Conservation (phyloP, 2,797 vertebrate species). For the Enteromius afrohamiltoni region DNA sequence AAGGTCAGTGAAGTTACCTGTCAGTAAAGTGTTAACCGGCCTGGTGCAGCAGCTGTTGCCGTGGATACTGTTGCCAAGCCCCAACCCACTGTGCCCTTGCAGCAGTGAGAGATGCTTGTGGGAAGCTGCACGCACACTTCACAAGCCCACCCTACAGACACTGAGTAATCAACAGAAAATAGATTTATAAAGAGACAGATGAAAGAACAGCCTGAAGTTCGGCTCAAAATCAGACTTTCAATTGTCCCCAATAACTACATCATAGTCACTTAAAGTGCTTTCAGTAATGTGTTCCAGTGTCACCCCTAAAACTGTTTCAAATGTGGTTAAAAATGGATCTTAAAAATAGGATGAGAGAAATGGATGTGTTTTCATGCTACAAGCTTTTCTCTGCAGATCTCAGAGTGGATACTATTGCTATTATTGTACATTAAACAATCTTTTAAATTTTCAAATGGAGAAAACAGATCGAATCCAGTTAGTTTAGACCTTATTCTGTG, state of each 20-base stretch:
- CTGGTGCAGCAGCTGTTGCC: conserved; percentile 68
- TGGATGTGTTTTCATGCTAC: background rate
- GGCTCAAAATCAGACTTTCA: background rate
- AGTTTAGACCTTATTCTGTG: background rate
- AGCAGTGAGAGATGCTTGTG: conserved; percentile 62
- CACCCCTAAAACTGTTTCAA: background rate
- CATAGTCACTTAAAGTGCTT: conserved; percentile 1
- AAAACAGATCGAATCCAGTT: background rate
- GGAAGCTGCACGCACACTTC: conserved; percentile 39
- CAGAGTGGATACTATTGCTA: background rate
- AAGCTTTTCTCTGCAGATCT: background rate
- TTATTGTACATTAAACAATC: background rate
- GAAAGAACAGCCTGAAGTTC: conserved; percentile 10
- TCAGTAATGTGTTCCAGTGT: background rate
- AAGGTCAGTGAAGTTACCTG: conserved; percentile 37
- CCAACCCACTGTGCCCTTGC: conserved; percentile 60
- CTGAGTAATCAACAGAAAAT: conserved; percentile 31
- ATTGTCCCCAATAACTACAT: background rate
- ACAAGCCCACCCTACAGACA: conserved; percentile 42
- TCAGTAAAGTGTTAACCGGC: conserved; percentile 68
- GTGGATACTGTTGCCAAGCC: conserved; percentile 72
- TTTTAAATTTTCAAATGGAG: background rate
- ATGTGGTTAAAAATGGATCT: background rate
- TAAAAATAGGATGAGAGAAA: background rate
- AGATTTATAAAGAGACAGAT: conserved; percentile 6